These are phyloP conservation scores for Lota lota DNA, from an alignment of 2,113 vertebrate genomes.

Conservation along the genomic window DNA sequence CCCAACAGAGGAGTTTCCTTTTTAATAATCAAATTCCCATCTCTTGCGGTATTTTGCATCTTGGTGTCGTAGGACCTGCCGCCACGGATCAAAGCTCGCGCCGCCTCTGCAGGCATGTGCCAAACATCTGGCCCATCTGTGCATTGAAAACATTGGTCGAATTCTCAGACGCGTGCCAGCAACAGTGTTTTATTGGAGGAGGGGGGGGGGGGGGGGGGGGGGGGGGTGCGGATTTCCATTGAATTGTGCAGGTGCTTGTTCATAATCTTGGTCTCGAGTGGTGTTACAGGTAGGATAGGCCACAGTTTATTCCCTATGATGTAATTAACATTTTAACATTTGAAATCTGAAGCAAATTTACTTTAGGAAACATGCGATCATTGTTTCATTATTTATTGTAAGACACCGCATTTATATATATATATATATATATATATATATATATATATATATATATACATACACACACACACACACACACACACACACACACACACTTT, in stretches of 20 bases:
- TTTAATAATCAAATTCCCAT: conserved; percentile 76
- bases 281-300: neutral
- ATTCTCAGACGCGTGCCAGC: conserved; percentile 70
- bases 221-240: neutral
- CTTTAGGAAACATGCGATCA: no score
- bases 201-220: conserved; percentile 39
- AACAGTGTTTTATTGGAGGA: conserved; percentile 78
- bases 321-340: no score
- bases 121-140: conserved; percentile 85
- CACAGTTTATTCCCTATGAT: no score
- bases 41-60: conserved; percentile 80
- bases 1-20: conserved; percentile 57
- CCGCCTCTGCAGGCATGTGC: conserved; percentile 82
- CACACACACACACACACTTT: no score
- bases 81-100: conserved; percentile 82
- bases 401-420: no score
- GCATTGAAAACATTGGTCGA: conserved; percentile 83
- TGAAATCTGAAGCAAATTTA: no score
- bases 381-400: no score
- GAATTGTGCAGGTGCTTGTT: neutral
- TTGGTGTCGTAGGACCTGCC: conserved; percentile 78
- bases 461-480: no score
- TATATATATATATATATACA: no score
- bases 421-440: no score
- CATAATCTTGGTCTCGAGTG: neutral